phyloP scores from a whole-genome alignment of 2,113 vertebrate species.

The Eclectus roratus region DNA sequence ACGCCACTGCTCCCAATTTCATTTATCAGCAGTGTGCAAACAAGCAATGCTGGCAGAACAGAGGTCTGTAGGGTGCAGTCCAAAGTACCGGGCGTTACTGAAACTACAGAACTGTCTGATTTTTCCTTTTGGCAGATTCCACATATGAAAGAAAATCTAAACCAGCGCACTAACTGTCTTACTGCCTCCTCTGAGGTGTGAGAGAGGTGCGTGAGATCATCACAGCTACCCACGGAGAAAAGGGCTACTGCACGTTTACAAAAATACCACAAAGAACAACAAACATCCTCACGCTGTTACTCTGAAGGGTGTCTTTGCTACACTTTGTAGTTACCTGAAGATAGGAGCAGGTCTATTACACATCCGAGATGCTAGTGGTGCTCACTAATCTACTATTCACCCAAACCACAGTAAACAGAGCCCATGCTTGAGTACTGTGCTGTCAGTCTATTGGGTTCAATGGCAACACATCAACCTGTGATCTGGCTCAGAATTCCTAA shows the following conservation, averaged over 20 bases:
- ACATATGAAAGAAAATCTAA: background rate
- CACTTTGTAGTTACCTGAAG: background rate
- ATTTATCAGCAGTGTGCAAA: background rate
- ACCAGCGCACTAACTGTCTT: background rate
- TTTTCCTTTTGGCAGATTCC: background rate
- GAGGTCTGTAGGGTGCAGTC: background rate
- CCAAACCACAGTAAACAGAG: background rate
- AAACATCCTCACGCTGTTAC: background rate
- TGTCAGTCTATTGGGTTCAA: background rate
- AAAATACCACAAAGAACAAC: background rate
- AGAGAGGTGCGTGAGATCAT: background rate
- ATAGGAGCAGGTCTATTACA: background rate
- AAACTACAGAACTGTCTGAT: background rate
- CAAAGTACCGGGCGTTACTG: background rate
- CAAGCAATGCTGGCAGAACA: background rate
- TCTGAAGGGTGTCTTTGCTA: background rate
- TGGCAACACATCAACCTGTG: background rate
- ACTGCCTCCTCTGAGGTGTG: background rate
- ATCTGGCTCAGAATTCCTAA: background rate
- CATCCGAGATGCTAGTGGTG: background rate
- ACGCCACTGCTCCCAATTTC: accelerated
- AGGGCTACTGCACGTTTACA: background rate
- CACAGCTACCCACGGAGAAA: background rate
- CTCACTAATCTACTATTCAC: background rate
- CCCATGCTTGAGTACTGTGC: background rate